phyloP scores from a whole-genome alignment of 1,140 invertebrate species.

The Panulirus ornatus region DNA sequence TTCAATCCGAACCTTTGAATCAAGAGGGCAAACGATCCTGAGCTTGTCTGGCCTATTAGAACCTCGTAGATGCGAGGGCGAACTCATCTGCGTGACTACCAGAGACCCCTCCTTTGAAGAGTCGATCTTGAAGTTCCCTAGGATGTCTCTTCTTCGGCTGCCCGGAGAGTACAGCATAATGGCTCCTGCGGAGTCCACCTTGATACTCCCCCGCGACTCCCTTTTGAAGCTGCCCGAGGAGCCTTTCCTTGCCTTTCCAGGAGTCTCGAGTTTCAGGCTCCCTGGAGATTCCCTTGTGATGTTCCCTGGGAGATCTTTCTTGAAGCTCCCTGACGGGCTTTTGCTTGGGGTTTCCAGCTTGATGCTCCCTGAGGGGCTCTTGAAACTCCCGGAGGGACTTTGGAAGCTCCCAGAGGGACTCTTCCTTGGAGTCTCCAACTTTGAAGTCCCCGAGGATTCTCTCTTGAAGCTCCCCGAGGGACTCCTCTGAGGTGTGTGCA shows the following conservation, averaged over 20 bases:
- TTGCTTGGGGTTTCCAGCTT: neutral
- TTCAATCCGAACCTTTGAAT: slow-evolving; percentile 58
- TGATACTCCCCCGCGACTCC: neutral
- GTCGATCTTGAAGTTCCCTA: slow-evolving; percentile 56
- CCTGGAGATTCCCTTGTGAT: neutral
- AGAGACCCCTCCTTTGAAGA: slow-evolving; percentile 39
- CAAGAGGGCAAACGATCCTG: slow-evolving; percentile 52
- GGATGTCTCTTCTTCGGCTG: slow-evolving; percentile 28
- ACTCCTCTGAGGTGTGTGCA: slow-evolving; percentile 11
- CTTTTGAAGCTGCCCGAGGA: slow-evolving; percentile 1
- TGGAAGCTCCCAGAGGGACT: slow-evolving; percentile 27
- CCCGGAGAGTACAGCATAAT: slow-evolving; percentile 38
- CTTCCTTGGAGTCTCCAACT: slow-evolving; percentile 1
- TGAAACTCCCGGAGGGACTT: slow-evolving; percentile 31
- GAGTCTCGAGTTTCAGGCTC: neutral
- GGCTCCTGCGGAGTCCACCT: neutral
- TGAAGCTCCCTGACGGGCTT: slow-evolving; percentile 16
- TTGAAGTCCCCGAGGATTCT: neutral
- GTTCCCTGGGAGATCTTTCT: slow-evolving; percentile 3
- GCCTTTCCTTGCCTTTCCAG: neutral
- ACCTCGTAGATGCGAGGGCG: slow-evolving; percentile 33
- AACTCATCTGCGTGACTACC: slow-evolving; percentile 43
- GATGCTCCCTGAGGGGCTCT: slow-evolving; percentile 27
- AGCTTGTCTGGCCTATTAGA: slow-evolving; percentile 45
- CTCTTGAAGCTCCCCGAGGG: slow-evolving; percentile 4